Evolutionary conservation across 2,888 invertebrate species (phyloP).

Genomic region (Coelopa pilipes): DNA sequence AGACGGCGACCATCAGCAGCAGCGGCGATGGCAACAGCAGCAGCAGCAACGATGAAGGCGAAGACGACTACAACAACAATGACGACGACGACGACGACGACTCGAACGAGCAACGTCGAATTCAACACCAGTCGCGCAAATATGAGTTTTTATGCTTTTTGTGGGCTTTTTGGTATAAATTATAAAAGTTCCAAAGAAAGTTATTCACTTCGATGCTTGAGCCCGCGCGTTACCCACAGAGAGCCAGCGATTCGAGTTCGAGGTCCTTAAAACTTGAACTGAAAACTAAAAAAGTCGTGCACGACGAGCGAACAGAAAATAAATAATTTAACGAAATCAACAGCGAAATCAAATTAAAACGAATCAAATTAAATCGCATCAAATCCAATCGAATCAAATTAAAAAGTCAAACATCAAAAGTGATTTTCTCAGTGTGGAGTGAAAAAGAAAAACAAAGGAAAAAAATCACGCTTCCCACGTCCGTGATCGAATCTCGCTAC

Average conservation of each 20-base stretch:
- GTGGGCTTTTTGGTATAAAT: slow-evolving; percentile 59
- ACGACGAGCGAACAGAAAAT: too few relatives aligned
- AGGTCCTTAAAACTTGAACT: neutral
- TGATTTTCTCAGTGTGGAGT: slow-evolving; percentile 4
- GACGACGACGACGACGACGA: neutral
- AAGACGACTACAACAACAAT: neutral
- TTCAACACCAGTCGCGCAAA: neutral
- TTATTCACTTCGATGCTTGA: slow-evolving; percentile 63
- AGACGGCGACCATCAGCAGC: neutral
- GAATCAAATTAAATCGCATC: too few relatives aligned
- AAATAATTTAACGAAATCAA: too few relatives aligned
- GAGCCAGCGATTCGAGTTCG: slow-evolving; percentile 10
- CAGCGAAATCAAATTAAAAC: too few relatives aligned
- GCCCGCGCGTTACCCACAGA: slow-evolving; percentile 52
- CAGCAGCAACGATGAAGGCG: neutral
- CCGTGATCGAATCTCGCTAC: too few relatives aligned
- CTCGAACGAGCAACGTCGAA: neutral
- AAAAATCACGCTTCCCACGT: neutral
- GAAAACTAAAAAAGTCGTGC: slow-evolving; percentile 25
- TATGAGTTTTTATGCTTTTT: slow-evolving; percentile 14
- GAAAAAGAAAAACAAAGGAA: neutral
- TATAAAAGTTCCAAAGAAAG: slow-evolving; percentile 63
- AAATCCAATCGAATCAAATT: neutral
- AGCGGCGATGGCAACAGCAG: neutral
- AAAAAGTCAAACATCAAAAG: slow-evolving; percentile 14